Evolutionary conservation across 2,113 vertebrate species (phyloP).

Genomic region (Urocolius indicus): DNA sequence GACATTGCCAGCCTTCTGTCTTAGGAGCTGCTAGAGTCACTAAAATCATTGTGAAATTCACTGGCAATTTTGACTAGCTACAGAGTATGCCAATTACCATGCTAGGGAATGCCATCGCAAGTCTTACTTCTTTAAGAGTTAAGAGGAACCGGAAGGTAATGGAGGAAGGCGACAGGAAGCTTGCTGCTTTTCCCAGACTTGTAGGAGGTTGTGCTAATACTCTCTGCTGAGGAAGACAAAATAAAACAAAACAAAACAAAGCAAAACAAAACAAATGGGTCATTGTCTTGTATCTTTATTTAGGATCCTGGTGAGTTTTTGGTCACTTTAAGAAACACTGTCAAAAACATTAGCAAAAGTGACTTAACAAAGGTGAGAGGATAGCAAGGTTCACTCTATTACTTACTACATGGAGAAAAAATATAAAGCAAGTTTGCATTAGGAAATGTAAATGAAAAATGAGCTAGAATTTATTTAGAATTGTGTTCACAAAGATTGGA

Average conservation of each 20-base stretch:
- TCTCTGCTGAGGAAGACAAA: background rate
- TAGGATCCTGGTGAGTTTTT: too few relatives aligned
- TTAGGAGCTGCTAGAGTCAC: background rate
- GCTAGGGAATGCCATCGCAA: background rate
- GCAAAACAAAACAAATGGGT: background rate
- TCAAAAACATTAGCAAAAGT: too few relatives aligned
- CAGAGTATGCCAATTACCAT: background rate
- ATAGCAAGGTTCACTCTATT: too few relatives aligned
- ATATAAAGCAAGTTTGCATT: too few relatives aligned
- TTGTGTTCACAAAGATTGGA: too few relatives aligned
- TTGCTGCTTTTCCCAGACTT: background rate
- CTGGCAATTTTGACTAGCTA: background rate
- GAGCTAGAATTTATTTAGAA: too few relatives aligned
- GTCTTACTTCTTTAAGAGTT: background rate
- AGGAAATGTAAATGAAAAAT: too few relatives aligned
- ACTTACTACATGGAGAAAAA: too few relatives aligned
- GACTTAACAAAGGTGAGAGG: too few relatives aligned
- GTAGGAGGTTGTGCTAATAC: background rate
- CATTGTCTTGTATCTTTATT: too few relatives aligned
- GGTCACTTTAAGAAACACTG: too few relatives aligned
- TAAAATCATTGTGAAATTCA: background rate
- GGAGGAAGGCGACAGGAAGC: background rate
- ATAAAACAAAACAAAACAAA: background rate
- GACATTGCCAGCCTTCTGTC: background rate
- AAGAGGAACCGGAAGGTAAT: accelerated